These are phyloP conservation scores for Heliconius hermathena DNA, from an alignment of 1,140 invertebrate species.

Conservation along the genomic window DNA sequence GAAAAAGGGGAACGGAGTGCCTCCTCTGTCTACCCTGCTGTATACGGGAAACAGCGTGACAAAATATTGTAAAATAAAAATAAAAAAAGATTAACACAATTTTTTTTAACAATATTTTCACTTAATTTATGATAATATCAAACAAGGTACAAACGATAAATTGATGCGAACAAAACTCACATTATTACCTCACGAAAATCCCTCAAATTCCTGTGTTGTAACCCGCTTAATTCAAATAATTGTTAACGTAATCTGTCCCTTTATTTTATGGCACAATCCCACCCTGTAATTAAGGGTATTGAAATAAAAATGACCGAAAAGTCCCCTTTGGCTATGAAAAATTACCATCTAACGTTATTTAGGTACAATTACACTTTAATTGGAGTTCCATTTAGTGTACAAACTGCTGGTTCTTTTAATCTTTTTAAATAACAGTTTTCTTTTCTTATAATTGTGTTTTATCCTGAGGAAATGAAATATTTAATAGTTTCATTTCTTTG, in stretches of 20 bases:
- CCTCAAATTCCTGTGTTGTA: slow-evolving; percentile 40
- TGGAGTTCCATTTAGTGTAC: neutral
- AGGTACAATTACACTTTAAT: neutral
- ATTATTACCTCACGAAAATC: slow-evolving; percentile 39
- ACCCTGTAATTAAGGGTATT: slow-evolving; percentile 50
- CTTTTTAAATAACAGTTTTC: neutral
- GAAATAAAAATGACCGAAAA: slow-evolving; percentile 43
- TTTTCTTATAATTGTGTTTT: neutral
- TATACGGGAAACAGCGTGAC: no score
- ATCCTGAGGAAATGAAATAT: no score
- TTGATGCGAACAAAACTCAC: slow-evolving; percentile 13
- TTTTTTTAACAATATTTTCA: no score
- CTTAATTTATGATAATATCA: neutral
- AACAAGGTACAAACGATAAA: slow-evolving; percentile 19
- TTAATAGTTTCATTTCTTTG: no score
- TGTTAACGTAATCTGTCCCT: slow-evolving; percentile 48
- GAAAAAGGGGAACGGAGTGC: no score
- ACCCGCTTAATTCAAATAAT: slow-evolving; percentile 49
- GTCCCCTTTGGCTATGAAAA: slow-evolving; percentile 24
- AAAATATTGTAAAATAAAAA: no score
- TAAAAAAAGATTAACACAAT: no score
- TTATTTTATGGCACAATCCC: slow-evolving; percentile 44
- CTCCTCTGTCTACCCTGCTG: no score
- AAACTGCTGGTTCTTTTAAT: neutral
- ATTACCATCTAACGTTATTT: neutral